Conservation (phyloP, 2,113 vertebrate genomes). For the Indicator indicator region DNA sequence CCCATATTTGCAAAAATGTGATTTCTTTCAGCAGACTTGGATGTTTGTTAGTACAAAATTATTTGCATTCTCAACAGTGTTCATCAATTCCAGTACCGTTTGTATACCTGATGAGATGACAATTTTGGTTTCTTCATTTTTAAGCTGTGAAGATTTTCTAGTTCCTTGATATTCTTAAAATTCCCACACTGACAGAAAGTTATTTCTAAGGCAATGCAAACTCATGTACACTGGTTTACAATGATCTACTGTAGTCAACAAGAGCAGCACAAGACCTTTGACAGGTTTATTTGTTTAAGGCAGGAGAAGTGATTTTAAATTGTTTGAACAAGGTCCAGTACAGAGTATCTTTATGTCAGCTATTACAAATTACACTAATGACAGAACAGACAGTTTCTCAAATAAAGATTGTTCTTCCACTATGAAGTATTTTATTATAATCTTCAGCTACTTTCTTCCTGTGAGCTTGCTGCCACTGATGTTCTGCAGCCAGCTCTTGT, state of each 20-base stretch:
- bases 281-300: conserved; percentile 2
- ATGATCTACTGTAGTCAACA: neutral
- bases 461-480: neutral
- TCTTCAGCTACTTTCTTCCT: neutral
- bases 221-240: neutral
- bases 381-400: conserved; percentile 3
- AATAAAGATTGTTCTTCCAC: neutral
- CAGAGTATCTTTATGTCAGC: neutral
- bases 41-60: neutral
- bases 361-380: conserved; percentile 24
- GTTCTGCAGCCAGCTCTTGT: neutral
- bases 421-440: neutral
- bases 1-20: neutral
- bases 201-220: neutral
- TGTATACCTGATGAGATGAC: neutral
- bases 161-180: neutral
- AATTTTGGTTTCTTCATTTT: neutral
- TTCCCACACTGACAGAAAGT: neutral
- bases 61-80: neutral
- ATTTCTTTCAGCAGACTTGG: neutral
- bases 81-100: neutral
- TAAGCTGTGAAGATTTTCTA: neutral
- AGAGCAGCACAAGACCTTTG: neutral
- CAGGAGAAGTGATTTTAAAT: conserved; percentile 34
- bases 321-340: conserved; percentile 21